phyloP scores from a whole-genome alignment of 64 coral and sea anemone species.

The Cladopsammia gracilis region DNA sequence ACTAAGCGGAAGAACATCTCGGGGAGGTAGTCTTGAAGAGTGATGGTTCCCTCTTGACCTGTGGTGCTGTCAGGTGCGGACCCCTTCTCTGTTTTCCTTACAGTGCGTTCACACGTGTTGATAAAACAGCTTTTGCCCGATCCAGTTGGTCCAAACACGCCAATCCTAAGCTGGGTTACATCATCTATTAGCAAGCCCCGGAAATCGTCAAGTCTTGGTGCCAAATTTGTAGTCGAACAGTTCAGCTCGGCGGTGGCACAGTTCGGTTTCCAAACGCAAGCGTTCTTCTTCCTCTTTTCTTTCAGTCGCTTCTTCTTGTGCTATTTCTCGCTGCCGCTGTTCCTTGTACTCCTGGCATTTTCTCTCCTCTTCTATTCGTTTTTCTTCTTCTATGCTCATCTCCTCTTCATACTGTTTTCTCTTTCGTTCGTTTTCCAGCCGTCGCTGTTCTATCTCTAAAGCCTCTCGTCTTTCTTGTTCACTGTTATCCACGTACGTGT shows the following conservation, averaged over 20 bases:
- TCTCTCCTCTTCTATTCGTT: background rate
- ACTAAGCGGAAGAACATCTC: slow-evolving; percentile 76
- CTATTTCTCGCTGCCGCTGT: background rate
- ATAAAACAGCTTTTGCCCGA: slow-evolving; percentile 80
- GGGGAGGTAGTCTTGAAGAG: slow-evolving; percentile 63
- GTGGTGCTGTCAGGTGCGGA: slow-evolving; percentile 31
- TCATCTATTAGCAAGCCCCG: background rate
- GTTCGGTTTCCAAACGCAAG: slow-evolving; percentile 3
- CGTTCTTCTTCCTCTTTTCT: background rate
- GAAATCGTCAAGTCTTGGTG: background rate
- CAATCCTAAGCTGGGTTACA: slow-evolving; percentile 63
- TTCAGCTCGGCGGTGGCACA: background rate
- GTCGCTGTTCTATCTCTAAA: background rate
- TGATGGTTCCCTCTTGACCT: slow-evolving; percentile 57
- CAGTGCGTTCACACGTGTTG: slow-evolving; percentile 66
- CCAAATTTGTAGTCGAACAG: slow-evolving; percentile 64
- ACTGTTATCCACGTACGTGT: slow-evolving; percentile 42
- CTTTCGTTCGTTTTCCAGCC: slow-evolving; percentile 38
- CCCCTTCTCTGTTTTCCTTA: slow-evolving; percentile 53
- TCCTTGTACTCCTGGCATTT: background rate
- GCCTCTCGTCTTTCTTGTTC: background rate
- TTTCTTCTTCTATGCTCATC: slow-evolving; percentile 33
- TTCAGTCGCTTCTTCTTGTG: background rate
- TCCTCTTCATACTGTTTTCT: slow-evolving; percentile 23
- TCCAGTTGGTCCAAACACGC: slow-evolving; percentile 75